Evolutionary conservation across 2,797 vertebrate genomes (phyloP).

Genomic region (Aselliscus stoliczkanus): DNA sequence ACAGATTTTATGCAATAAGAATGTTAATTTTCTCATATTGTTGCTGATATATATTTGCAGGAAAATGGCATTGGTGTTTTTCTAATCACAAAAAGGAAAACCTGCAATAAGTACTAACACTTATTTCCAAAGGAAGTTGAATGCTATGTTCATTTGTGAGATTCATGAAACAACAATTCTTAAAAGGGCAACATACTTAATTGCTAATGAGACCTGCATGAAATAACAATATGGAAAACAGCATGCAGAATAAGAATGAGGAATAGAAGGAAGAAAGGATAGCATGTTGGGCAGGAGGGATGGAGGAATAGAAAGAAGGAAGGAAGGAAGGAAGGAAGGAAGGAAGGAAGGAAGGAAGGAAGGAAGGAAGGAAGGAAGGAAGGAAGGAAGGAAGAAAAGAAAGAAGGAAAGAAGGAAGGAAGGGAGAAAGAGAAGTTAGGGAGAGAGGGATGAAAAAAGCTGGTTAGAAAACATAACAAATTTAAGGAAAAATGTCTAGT

Average conservation of each 20-base stretch:
- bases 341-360: accelerated
- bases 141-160: neutral
- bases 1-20: neutral
- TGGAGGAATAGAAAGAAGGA: accelerated
- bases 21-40: neutral
- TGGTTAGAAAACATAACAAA: neutral
- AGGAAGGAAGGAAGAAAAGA: neutral
- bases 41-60: neutral
- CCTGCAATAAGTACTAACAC: neutral
- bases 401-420: neutral
- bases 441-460: accelerated
- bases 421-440: accelerated
- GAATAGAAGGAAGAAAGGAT: neutral
- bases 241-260: neutral
- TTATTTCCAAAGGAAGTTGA: neutral
- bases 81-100: neutral
- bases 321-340: accelerated
- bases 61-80: neutral
- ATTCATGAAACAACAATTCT: neutral
- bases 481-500: neutral
- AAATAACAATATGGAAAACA: neutral
- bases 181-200: neutral
- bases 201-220: neutral
- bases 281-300: neutral
- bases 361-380: neutral